Conservation (phyloP, 2,888 invertebrate species). For the Phalera bucephala region DNA sequence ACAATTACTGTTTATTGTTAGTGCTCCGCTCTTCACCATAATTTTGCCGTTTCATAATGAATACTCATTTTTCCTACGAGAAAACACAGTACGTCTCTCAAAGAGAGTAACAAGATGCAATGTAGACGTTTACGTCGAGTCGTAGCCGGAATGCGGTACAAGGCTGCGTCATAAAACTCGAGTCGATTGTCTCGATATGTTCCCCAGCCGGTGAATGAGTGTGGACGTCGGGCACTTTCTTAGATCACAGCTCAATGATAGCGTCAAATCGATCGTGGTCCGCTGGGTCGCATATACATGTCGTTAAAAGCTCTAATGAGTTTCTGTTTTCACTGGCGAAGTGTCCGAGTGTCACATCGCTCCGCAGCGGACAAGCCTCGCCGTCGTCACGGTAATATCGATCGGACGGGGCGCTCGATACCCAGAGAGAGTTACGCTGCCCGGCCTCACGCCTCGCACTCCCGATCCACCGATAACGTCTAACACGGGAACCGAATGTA, state of each 20-base stretch:
- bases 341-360: slow-evolving; percentile 51
- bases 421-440: slow-evolving; percentile 57
- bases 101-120: slow-evolving; percentile 46
- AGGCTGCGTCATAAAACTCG: slow-evolving; percentile 32
- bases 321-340: slow-evolving; percentile 57
- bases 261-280: slow-evolving; percentile 43
- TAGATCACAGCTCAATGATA: slow-evolving; percentile 46
- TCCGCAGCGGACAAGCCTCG: slow-evolving; percentile 17
- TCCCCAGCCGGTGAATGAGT: slow-evolving; percentile 28
- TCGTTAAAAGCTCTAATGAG: slow-evolving; percentile 64
- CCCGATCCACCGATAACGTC: slow-evolving; percentile 65
- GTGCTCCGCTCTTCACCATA: no score
- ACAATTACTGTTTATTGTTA: not conserved
- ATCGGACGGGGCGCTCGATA: slow-evolving; percentile 52
- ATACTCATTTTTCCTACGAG: slow-evolving; percentile 30
- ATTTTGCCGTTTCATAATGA: slow-evolving; percentile 18
- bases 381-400: slow-evolving; percentile 53
- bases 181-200: slow-evolving; percentile 39
- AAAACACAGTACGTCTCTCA: slow-evolving; percentile 37
- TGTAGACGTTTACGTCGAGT: slow-evolving; percentile 39
- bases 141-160: slow-evolving; percentile 23
- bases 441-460: slow-evolving; percentile 43
- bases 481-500: slow-evolving; percentile 48
- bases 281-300: slow-evolving; percentile 47
- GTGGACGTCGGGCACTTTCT: slow-evolving; percentile 34